Conservation (phyloP, 2,888 invertebrate species). For the Spatulosminthurus flaviceps region DNA sequence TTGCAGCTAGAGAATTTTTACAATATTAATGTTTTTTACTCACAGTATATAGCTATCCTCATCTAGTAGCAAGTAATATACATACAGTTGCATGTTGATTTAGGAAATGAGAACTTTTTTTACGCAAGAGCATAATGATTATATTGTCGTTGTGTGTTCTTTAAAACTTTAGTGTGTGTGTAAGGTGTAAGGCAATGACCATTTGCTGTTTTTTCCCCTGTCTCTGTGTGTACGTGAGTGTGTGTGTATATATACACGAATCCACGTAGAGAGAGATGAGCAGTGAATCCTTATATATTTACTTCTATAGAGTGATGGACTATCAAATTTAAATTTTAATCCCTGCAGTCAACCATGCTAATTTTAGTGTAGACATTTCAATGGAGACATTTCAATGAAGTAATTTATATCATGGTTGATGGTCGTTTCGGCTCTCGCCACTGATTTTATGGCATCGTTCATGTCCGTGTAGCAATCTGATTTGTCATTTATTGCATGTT, state of each 20-base stretch:
- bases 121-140: neutral
- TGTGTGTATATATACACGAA: neutral
- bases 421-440: constrained; percentile 7
- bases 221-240: no score
- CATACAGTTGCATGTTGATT: neutral
- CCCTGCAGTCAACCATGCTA: constrained; percentile 42
- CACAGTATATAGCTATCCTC: neutral
- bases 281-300: neutral
- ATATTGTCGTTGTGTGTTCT: neutral
- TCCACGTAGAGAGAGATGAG: neutral
- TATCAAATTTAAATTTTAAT: constrained; percentile 28
- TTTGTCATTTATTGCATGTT: constrained; percentile 38
- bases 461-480: constrained; percentile 30
- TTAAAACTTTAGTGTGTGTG: neutral
- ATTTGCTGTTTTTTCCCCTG: constrained; percentile 5
- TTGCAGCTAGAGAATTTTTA: neutral
- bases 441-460: constrained; percentile 32
- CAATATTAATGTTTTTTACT: no score
- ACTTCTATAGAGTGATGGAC: neutral
- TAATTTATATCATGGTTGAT: constrained; percentile 33
- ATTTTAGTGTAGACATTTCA: constrained; percentile 40
- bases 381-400: constrained; percentile 41
- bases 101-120: constrained; percentile 1
- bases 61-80: neutral
- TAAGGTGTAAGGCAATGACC: constrained; percentile 18